Conservation (phyloP, 2,113 vertebrate genomes). For the Cathartes aura region DNA sequence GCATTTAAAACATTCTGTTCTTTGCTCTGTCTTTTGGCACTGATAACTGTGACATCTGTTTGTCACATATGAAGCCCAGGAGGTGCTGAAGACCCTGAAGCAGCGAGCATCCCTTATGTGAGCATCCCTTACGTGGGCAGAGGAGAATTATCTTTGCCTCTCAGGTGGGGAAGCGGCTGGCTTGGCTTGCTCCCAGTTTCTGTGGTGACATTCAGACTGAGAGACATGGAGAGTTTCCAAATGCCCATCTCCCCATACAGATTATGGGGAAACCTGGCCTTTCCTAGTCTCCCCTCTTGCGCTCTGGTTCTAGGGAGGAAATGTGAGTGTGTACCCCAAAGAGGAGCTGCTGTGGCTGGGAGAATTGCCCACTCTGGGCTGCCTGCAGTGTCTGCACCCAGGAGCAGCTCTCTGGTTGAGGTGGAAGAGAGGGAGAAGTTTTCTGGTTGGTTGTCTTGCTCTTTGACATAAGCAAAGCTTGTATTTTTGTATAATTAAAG, state of each 20-base stretch:
- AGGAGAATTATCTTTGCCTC: not conserved
- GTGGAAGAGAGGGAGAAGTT: not conserved
- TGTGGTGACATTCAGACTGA: not conserved
- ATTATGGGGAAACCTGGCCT: not conserved
- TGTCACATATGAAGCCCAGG: not conserved
- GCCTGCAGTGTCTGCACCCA: not conserved
- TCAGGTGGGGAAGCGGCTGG: not conserved
- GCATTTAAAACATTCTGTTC: not conserved
- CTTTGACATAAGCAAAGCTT: not conserved
- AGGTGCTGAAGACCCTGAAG: not conserved
- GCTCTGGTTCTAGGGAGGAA: not conserved
- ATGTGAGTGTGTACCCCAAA: fast-evolving
- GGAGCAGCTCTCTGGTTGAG: not conserved
- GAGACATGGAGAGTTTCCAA: not conserved
- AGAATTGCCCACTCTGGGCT: not conserved
- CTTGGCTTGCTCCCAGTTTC: not conserved
- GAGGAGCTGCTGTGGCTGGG: not conserved
- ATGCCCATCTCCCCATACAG: not conserved
- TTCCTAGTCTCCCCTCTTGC: fast-evolving
- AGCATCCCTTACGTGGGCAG: not conserved
- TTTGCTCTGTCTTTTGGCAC: not conserved
- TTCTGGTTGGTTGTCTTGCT: not conserved
- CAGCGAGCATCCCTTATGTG: not conserved
- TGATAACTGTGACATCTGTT: slow-evolving; percentile 28
- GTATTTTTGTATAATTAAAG: not conserved